Evolutionary conservation across 2,113 vertebrate species (phyloP).

Genomic region (Nestor notabilis): DNA sequence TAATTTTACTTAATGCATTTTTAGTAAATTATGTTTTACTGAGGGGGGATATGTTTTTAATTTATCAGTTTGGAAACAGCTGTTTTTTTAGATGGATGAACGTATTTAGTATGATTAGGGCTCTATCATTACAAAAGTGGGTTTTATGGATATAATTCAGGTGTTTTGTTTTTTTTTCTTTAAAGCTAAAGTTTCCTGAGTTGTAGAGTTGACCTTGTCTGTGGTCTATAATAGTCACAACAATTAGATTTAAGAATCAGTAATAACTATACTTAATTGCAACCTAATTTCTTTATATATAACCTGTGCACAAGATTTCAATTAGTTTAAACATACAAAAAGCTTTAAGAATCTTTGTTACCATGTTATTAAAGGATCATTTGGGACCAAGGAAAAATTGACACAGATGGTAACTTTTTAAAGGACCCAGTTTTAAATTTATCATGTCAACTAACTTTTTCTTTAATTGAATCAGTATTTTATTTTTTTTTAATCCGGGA

Average conservation of each 20-base stretch:
- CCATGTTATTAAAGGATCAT: slow-evolving; percentile 48
- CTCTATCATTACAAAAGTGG: neutral
- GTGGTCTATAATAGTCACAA: slow-evolving; percentile 44
- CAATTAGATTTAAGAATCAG: slow-evolving; percentile 50
- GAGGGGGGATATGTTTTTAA: neutral
- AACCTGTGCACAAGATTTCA: slow-evolving; percentile 45
- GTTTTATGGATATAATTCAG: neutral
- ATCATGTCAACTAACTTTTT: neutral
- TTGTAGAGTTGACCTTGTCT: slow-evolving; percentile 47
- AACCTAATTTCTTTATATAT: slow-evolving; percentile 65
- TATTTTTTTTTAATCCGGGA: neutral
- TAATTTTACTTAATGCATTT: neutral
- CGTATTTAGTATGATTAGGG: neutral
- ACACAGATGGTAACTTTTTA: slow-evolving; percentile 36
- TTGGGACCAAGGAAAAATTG: slow-evolving; percentile 23
- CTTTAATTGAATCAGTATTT: neutral
- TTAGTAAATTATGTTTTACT: neutral
- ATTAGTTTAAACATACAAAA: slow-evolving; percentile 58
- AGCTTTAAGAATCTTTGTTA: slow-evolving; percentile 13
- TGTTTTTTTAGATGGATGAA: neutral
- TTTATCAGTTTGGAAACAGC: neutral
- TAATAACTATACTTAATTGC: slow-evolving; percentile 63
- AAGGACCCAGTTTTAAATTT: slow-evolving; percentile 10
- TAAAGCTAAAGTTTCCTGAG: neutral
- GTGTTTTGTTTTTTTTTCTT: neutral